Evolutionary conservation across 2,888 invertebrate genomes (phyloP).

Genomic region (Rhabditoides inermis): DNA sequence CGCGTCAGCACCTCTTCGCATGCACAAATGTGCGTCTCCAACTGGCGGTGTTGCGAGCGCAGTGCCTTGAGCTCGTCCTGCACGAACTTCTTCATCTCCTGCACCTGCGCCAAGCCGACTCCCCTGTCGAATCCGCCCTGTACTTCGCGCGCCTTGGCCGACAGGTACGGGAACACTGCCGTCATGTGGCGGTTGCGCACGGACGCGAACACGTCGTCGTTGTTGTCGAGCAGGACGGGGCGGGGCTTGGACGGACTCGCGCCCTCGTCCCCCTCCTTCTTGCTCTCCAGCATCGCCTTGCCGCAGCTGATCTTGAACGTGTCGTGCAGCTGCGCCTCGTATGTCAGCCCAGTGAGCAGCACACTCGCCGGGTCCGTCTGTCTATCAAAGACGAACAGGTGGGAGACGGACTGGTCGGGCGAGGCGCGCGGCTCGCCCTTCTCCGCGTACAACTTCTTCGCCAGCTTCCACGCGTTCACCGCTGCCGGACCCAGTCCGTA

Average conservation of each 20-base stretch:
- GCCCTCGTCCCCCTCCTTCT: too few species aligned
- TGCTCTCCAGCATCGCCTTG: too few species aligned
- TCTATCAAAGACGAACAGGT: constrained; percentile 41
- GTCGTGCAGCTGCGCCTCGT: constrained; percentile 81
- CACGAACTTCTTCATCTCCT: constrained; percentile 83
- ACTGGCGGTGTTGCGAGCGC: constrained; percentile 72
- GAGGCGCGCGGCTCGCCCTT: constrained; percentile 44
- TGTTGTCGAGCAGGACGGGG: constrained; percentile 40
- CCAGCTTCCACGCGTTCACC: constrained; percentile 26
- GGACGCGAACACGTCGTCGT: constrained; percentile 55
- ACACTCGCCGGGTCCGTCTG: constrained; percentile 72
- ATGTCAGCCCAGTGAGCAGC: constrained; percentile 81
- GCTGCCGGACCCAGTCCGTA: constrained; percentile 27
- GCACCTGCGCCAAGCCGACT: constrained; percentile 56
- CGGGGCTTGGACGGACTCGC: too few species aligned
- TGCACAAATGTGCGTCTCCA: constrained; percentile 79
- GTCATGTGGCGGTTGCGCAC: constrained; percentile 86
- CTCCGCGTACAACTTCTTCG: constrained; percentile 25
- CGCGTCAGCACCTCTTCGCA: constrained; percentile 67
- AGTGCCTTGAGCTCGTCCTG: constrained; percentile 76
- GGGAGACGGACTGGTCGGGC: constrained; percentile 48
- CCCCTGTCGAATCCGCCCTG: constrained; percentile 15
- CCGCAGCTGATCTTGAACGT: constrained; percentile 76
- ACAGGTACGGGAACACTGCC: constrained; percentile 75
- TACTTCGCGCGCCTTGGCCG: constrained; percentile 69